A percentile compares a stretch with the other conserved stretches of the same genome.
These are phyloP conservation scores for Eonycteris spelaea DNA, from an alignment of 2,113 vertebrate genomes.

Conservation along the genomic window DNA sequence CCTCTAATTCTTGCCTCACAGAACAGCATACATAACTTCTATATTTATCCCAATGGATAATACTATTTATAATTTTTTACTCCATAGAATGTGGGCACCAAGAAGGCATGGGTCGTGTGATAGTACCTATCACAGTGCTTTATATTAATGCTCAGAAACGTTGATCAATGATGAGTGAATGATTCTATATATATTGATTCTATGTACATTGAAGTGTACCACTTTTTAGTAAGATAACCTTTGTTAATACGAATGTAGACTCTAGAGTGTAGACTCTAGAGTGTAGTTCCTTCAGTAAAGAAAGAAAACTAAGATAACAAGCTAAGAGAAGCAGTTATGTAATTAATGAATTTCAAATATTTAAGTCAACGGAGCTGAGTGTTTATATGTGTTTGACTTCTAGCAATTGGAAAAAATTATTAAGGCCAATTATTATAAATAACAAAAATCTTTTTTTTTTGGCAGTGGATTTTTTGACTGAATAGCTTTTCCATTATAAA, in stretches of 20 bases:
- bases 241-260: background rate
- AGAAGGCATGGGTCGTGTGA: background rate
- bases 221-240: background rate
- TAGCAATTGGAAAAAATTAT: background rate
- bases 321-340: background rate
- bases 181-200: background rate
- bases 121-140: background rate
- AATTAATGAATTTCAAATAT: slow-evolving; percentile 16
- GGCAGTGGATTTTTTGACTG: background rate
- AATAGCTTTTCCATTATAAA: background rate
- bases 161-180: background rate
- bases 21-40: background rate
- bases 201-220: background rate
- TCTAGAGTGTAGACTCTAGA: background rate
- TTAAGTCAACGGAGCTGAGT: background rate
- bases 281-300: background rate
- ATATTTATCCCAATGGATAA: background rate
- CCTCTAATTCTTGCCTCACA: background rate
- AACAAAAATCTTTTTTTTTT: background rate
- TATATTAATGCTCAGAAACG: background rate
- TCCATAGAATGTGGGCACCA: background rate
- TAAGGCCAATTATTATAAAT: background rate
- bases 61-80: background rate
- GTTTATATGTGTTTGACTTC: background rate
- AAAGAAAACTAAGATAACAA: background rate